Conservation (phyloP, 2,888 invertebrate species). For the Yponomeuta evonymella region DNA sequence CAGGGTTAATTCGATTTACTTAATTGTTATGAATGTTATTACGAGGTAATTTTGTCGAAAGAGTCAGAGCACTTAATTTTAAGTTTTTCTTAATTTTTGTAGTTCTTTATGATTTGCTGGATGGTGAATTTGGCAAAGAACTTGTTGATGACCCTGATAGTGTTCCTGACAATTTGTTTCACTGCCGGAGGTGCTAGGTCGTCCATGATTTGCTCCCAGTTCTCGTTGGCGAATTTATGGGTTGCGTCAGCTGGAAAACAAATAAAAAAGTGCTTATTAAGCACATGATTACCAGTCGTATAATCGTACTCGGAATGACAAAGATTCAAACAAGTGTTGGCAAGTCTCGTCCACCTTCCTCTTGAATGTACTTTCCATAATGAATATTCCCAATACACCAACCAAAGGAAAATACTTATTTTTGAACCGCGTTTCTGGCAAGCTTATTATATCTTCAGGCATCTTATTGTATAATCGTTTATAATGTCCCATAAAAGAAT, state of each 20-base stretch:
- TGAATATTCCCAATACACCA: too few relatives aligned
- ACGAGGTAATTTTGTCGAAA: not conserved
- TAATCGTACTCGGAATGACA: not conserved
- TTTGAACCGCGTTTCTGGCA: too few relatives aligned
- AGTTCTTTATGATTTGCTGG: slow-evolving; percentile 41
- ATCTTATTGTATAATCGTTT: too few relatives aligned
- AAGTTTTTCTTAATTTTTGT: slow-evolving; percentile 23
- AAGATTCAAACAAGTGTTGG: too few relatives aligned
- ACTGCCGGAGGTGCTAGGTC: slow-evolving; percentile 64
- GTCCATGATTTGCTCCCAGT: slow-evolving; percentile 68
- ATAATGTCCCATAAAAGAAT: too few relatives aligned
- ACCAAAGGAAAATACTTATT: too few relatives aligned
- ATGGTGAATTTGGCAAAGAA: slow-evolving; percentile 53
- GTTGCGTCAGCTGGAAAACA: slow-evolving; percentile 56
- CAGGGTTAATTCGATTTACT: too few relatives aligned
- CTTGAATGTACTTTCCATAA: too few relatives aligned
- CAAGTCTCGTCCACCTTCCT: too few relatives aligned
- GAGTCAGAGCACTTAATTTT: too few relatives aligned
- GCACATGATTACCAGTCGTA: not conserved
- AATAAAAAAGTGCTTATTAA: not conserved
- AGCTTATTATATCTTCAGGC: too few relatives aligned
- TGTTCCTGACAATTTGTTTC: slow-evolving; percentile 60
- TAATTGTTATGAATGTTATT: too few relatives aligned
- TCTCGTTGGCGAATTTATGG: slow-evolving; percentile 59
- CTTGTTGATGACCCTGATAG: slow-evolving; percentile 60